phyloP scores from a whole-genome alignment of 1,140 invertebrate genomes.

The Eubasilissa regina region DNA sequence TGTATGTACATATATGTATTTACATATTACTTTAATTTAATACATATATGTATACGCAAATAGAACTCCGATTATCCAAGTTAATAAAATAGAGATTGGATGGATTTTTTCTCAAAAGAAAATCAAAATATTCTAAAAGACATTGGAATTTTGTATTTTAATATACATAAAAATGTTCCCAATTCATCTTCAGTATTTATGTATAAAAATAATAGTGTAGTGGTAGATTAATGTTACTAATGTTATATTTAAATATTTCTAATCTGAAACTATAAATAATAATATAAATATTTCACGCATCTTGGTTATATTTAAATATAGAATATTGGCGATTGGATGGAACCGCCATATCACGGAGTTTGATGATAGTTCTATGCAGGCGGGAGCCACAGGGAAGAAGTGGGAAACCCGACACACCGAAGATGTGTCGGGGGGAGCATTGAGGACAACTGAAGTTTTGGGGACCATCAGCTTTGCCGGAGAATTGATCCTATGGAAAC shows the following conservation, averaged over 20 bases:
- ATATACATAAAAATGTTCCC: no score
- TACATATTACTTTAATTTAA: no score
- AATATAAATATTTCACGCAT: not conserved
- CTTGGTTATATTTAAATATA: slow-evolving; percentile 48
- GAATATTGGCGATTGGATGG: slow-evolving; percentile 82
- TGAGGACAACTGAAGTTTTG: slow-evolving; percentile 75
- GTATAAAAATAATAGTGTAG: no score
- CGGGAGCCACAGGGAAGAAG: slow-evolving; percentile 71
- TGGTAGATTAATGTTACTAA: no score
- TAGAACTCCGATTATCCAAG: no score
- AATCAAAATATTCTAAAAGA: no score
- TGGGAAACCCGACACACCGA: slow-evolving; percentile 82
- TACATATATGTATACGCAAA: no score
- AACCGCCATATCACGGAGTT: slow-evolving; percentile 81
- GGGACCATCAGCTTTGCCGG: slow-evolving; percentile 82
- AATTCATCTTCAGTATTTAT: no score
- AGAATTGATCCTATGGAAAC: slow-evolving; percentile 84
- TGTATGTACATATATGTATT: not conserved
- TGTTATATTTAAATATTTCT: no score
- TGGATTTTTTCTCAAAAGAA: no score
- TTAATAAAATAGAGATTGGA: no score
- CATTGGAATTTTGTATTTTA: no score
- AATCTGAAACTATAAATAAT: not conserved
- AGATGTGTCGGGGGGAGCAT: slow-evolving; percentile 79
- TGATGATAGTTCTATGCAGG: slow-evolving; percentile 72